Evolutionary conservation across 2,113 vertebrate species (phyloP), one percentile per base, ranked within the genome.

Genomic region (Chlamydotis undulata): DNA sequence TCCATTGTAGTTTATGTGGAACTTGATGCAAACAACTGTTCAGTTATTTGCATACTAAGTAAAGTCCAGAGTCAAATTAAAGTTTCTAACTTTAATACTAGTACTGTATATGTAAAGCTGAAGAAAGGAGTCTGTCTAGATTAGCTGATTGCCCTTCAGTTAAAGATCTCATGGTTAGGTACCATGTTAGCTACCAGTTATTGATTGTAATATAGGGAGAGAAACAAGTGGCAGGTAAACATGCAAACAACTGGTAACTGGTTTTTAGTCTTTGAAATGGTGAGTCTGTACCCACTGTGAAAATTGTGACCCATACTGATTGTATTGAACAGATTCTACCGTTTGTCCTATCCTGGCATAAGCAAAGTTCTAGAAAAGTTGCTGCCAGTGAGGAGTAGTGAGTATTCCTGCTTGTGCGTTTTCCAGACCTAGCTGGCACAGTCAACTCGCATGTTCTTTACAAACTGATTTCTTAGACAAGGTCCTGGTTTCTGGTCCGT

Each of bases 11-110:
- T 73, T 92, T 77, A 53, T 33, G 6, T 49, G 60, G 63, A 50
- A 22, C 55, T 84, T 25, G 81, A 53, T 79, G 69, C 49, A 82
- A 87, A 45, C 77, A 64, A 35, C 87, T 64, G 53, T 73, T 39
- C 12, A 53, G 60, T 29, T 52, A 64, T 92, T 95, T 94, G 67
- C 5, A 0, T 94, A 33, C 65, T 50, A n/a, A 87, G 83, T 43
- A 67, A 91, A 61, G 93, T 93, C 74, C 70, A 29, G 37, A 91
- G 56, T 74, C 69, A 60, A 86, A 85, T 90, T 84, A 24, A 75
- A 69, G 19, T 92, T 71, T 84, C 31, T 73, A 60, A 79, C 83
- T 95, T 95, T 79, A 79, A 45, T 96, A 56, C 60, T 49, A 60
- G 87, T 64, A 5, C 55, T 57, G 23, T 41, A 4, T 9, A 3